Percentiles rank a stretch among this genome's conserved stretches.
phyloP scores from a whole-genome alignment of 2,888 invertebrate genomes.

The Plemyria rubiginata region DNA sequence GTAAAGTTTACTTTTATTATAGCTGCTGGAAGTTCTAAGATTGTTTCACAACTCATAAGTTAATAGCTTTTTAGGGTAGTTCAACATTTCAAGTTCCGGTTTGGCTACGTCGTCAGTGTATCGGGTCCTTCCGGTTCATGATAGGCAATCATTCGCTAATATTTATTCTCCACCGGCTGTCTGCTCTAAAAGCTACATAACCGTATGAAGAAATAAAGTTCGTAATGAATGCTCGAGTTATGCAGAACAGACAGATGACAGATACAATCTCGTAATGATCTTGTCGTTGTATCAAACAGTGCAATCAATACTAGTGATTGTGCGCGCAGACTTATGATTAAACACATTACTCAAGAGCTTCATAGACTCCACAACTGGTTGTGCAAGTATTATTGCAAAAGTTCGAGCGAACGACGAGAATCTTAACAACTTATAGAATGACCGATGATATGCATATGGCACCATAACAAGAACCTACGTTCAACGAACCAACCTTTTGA shows the following conservation, averaged over 20 bases:
- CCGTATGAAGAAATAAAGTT: conserved; percentile 13
- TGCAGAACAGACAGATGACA: conserved; percentile 37
- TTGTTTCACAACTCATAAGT: too few relatives aligned
- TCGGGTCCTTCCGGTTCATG: too few relatives aligned
- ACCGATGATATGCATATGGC: conserved; percentile 12
- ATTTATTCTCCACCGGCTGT: too few relatives aligned
- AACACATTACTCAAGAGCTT: conserved; percentile 39
- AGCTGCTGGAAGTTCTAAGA: too few relatives aligned
- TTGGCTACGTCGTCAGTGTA: too few relatives aligned
- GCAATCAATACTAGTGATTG: conserved; percentile 38
- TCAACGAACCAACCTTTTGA: too few relatives aligned
- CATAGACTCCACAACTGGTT: conserved; percentile 35
- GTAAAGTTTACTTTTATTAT: too few relatives aligned
- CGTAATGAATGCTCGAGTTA: conserved; percentile 13
- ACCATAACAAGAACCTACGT: conserved; percentile 1
- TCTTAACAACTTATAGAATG: conserved; percentile 10
- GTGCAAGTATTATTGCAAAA: conserved; percentile 36
- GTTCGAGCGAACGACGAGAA: conserved; percentile 20
- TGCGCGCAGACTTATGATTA: conserved; percentile 36
- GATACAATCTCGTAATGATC: conserved; percentile 37
- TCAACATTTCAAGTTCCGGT: too few relatives aligned
- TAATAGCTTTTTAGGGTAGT: too few relatives aligned
- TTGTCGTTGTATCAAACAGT: conserved; percentile 36
- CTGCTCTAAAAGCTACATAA: too few relatives aligned
- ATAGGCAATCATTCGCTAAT: too few relatives aligned